Percentiles rank a stretch among this genome's conserved stretches.
phyloP scores from a whole-genome alignment of 2,888 invertebrate species.

The Lycia hirtaria region DNA sequence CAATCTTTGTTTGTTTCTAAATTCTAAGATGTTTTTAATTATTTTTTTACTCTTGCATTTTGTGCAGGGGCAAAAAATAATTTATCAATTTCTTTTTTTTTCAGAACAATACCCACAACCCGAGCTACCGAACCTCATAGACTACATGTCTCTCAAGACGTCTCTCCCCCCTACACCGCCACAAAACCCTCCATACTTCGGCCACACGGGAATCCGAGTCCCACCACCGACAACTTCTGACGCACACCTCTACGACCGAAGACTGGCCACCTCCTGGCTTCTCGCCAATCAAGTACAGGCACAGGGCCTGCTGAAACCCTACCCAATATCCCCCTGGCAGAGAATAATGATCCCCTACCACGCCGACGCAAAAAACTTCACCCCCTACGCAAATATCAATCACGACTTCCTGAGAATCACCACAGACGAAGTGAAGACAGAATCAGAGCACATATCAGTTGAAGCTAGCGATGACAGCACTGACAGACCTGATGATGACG shows the following conservation, averaged over 20 bases:
- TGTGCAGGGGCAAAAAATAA: no score
- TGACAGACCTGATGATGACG: constrained; percentile 81
- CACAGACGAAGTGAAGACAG: constrained; percentile 74
- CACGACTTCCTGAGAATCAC: constrained; percentile 71
- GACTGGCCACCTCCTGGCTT: constrained; percentile 84
- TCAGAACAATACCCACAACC: constrained; percentile 73
- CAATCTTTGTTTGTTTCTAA: no score
- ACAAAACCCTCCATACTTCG: constrained; percentile 72
- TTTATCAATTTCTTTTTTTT: constrained; percentile 45
- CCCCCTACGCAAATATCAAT: constrained; percentile 72
- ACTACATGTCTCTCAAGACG: constrained; percentile 77
- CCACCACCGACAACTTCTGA: constrained; percentile 70
- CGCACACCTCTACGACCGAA: constrained; percentile 73
- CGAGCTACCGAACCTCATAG: constrained; percentile 74
- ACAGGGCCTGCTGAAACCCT: constrained; percentile 78
- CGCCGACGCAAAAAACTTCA: constrained; percentile 67
- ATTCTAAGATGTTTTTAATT: no score
- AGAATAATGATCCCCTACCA: constrained; percentile 85
- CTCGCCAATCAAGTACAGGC: constrained; percentile 82
- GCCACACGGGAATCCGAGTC: constrained; percentile 72
- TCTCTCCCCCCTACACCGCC: constrained; percentile 61
- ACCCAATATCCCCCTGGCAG: constrained; percentile 85
- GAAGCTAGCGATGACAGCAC: constrained; percentile 87
- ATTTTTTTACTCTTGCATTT: no score
- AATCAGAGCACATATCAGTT: constrained; percentile 80